A percentile compares a stretch with the other conserved stretches of the same genome.
These are phyloP conservation scores for Acronicta psi DNA, from an alignment of 2,888 invertebrate species.

Conservation along the genomic window DNA sequence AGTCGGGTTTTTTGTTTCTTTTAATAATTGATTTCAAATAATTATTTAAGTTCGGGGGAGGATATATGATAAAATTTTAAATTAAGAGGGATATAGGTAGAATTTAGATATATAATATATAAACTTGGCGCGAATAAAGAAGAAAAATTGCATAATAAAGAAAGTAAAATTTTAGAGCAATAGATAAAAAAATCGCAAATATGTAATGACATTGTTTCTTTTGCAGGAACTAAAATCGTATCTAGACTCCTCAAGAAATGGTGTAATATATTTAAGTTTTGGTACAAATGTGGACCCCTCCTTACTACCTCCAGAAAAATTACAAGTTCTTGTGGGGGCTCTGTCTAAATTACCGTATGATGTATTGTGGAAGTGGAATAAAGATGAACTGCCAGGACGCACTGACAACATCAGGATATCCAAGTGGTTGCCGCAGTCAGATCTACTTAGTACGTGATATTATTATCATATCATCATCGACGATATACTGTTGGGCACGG, in stretches of 20 bases:
- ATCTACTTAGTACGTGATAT: slow-evolving; percentile 24
- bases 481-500: too few relatives aligned
- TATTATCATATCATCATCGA: too few relatives aligned
- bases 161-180: too few relatives aligned
- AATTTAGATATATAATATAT: too few relatives aligned
- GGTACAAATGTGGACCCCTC: slow-evolving; percentile 17
- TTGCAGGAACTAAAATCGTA: background rate
- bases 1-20: too few relatives aligned
- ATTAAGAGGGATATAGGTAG: too few relatives aligned
- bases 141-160: too few relatives aligned
- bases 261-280: background rate
- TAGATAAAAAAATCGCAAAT: too few relatives aligned
- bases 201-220: background rate
- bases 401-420: slow-evolving; percentile 73
- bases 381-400: slow-evolving; percentile 35
- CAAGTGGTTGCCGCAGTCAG: slow-evolving; percentile 64
- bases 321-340: slow-evolving; percentile 66
- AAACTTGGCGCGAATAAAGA: too few relatives aligned
- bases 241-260: background rate
- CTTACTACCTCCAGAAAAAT: slow-evolving; percentile 64
- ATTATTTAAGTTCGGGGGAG: too few relatives aligned
- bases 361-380: slow-evolving; percentile 72
- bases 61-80: too few relatives aligned
- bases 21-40: too few relatives aligned
- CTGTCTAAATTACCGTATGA: slow-evolving; percentile 77